Evolutionary conservation across 2,113 vertebrate species (phyloP).

Genomic region (Anas platyrhynchos): DNA sequence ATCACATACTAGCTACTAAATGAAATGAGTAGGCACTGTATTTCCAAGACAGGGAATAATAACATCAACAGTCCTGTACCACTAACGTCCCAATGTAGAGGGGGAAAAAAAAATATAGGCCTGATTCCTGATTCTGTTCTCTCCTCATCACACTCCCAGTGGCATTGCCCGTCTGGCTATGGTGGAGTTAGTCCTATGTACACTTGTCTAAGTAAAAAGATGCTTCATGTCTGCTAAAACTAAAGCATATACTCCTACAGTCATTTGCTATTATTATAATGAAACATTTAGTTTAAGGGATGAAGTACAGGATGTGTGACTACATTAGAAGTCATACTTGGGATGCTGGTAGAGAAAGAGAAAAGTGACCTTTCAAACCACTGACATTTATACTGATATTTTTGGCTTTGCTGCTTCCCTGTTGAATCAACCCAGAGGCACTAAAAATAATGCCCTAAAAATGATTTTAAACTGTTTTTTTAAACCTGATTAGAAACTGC

Average conservation of each 20-base stretch:
- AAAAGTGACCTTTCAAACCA: slow-evolving; percentile 35
- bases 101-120: background rate
- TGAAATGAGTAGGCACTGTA: background rate
- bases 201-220: background rate
- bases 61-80: background rate
- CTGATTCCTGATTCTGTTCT: background rate
- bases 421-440: background rate
- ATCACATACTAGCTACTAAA: background rate
- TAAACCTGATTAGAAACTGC: background rate
- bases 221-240: background rate
- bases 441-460: background rate
- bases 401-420: background rate
- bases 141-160: background rate
- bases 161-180: background rate
- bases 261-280: background rate
- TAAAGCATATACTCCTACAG: background rate
- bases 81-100: too few species aligned
- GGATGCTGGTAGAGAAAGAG: background rate
- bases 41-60: background rate
- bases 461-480: background rate
- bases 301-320: slow-evolving; percentile 24
- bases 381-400: background rate
- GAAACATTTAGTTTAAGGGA: slow-evolving; percentile 12
- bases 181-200: background rate
- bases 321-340: background rate